phyloP scores from a whole-genome alignment of 2,113 vertebrate species.

The Pachyramphus minor region DNA sequence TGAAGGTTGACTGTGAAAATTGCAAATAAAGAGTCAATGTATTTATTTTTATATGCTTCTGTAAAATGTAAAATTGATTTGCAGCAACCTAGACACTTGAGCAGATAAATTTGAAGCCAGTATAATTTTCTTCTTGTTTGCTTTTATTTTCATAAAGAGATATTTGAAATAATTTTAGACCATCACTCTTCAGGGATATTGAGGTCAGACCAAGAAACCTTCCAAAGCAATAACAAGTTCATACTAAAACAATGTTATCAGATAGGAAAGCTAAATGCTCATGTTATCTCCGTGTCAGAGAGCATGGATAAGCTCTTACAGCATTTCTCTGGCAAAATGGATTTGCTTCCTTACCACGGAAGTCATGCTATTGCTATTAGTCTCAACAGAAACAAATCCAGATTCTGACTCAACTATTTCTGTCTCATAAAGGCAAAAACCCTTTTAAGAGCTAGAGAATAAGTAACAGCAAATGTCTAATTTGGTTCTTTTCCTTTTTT shows the following conservation, averaged over 20 bases:
- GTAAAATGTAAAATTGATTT: conserved; percentile 5
- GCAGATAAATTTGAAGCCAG: not conserved
- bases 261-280: not conserved
- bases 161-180: not conserved
- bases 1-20: not conserved
- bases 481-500: not conserved
- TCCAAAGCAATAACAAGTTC: not conserved
- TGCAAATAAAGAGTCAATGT: not conserved
- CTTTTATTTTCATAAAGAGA: not conserved
- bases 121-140: not conserved
- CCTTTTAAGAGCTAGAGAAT: not conserved
- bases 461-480: not conserved
- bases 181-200: not conserved
- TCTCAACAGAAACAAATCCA: not conserved
- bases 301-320: not conserved
- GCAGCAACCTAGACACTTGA: not conserved
- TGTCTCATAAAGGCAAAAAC: not conserved
- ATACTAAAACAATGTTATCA: not conserved
- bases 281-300: conserved; percentile 9
- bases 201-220: not conserved
- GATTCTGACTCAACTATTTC: not conserved
- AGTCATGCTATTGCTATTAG: not conserved
- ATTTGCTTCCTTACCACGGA: not conserved
- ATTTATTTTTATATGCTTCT: not conserved
- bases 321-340: not conserved